Evolutionary conservation across 2,888 invertebrate species (phyloP).

Genomic region (Drosophila nr. perissopoda): DNA sequence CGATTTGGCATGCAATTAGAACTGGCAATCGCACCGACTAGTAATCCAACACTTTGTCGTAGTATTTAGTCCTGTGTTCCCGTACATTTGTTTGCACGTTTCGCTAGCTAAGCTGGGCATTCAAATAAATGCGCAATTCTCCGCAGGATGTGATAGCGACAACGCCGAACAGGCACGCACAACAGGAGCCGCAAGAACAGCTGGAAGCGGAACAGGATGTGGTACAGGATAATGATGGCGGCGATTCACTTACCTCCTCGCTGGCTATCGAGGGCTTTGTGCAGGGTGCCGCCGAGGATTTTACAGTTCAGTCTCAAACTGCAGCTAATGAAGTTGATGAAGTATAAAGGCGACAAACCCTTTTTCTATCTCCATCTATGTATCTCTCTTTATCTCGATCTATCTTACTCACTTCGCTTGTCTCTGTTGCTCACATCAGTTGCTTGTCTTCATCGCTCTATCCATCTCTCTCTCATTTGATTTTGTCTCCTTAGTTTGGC

Average conservation of each 20-base stretch:
- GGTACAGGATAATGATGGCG: constrained; percentile 59
- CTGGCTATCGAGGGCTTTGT: constrained; percentile 84
- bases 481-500: neutral
- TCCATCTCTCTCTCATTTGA: neutral
- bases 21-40: constrained; percentile 26
- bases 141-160: constrained; percentile 68
- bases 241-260: constrained; percentile 82
- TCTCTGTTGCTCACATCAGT: neutral
- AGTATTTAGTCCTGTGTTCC: constrained; percentile 41
- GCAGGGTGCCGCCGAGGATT: constrained; percentile 84
- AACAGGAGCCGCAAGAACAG: neutral
- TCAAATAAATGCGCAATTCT: constrained; percentile 52
- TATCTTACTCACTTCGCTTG: constrained; percentile 3
- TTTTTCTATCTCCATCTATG: constrained; percentile 17
- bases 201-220: constrained; percentile 27
- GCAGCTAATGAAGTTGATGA: constrained; percentile 83
- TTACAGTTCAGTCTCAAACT: constrained; percentile 85
- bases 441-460: neutral
- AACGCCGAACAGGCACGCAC: constrained; percentile 4
- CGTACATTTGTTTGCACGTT: constrained; percentile 35
- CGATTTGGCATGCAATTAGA: constrained; percentile 10
- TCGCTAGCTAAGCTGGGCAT: constrained; percentile 14
- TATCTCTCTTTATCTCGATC: constrained; percentile 12
- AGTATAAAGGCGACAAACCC: constrained; percentile 73
- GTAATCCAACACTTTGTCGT: constrained; percentile 35